Percentiles rank a stretch among this genome's conserved stretches.
These are phyloP conservation scores for Drosophila aldrichi DNA, from an alignment of 2,888 invertebrate species.

Conservation along the genomic window DNA sequence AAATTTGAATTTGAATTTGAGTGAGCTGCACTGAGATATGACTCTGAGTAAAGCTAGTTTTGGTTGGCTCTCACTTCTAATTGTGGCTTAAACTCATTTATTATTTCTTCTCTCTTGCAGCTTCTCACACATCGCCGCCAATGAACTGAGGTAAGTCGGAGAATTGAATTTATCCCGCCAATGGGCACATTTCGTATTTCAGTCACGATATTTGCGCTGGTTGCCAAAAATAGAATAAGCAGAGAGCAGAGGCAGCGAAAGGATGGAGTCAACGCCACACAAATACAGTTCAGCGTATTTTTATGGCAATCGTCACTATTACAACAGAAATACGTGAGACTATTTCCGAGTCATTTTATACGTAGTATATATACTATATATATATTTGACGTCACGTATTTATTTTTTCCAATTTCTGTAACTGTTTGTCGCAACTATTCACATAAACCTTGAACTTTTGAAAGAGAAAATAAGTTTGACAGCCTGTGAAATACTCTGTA, in stretches of 20 bases:
- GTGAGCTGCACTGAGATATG: constrained; percentile 4
- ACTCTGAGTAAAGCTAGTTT: background rate
- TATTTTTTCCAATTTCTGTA: constrained; percentile 32
- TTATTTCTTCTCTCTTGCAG: constrained; percentile 23
- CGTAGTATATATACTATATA: constrained; percentile 3
- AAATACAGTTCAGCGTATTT: constrained; percentile 36
- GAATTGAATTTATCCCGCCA: constrained; percentile 1
- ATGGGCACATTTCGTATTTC: constrained; percentile 31
- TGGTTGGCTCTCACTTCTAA: constrained; percentile 28
- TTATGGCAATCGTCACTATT: constrained; percentile 58
- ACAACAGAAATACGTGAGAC: constrained; percentile 53
- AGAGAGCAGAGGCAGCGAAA: constrained; percentile 7
- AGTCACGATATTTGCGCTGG: constrained; percentile 43
- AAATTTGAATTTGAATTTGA: constrained; percentile 14
- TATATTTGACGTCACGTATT: background rate
- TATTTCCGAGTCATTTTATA: constrained; percentile 40
- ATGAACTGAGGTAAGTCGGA: constrained; percentile 36
- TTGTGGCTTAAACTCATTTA: constrained; percentile 32
- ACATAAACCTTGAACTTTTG: constrained; percentile 10
- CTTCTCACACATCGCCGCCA: background rate
- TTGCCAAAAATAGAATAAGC: constrained; percentile 32
- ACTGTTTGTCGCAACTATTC: background rate
- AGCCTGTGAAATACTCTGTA: background rate
- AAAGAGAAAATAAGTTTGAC: background rate
- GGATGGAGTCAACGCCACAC: constrained; percentile 12